phyloP scores from a whole-genome alignment of 2,888 invertebrate species.

The Rhabditoides inermis region DNA sequence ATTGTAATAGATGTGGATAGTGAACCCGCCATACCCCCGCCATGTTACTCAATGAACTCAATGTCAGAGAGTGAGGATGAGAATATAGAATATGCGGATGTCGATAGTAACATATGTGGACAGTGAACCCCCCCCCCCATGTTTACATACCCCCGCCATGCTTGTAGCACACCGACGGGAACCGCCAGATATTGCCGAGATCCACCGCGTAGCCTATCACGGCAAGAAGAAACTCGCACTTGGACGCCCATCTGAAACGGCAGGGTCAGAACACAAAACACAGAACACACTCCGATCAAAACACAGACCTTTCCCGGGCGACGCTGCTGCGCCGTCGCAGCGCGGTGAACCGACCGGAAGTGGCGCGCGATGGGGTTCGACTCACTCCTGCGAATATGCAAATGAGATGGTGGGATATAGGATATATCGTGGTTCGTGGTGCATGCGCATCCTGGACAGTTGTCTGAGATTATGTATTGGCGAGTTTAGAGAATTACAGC shows the following conservation, averaged over 20 bases:
- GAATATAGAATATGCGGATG: background rate
- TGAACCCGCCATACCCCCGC: too few relatives aligned
- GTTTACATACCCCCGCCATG: slow-evolving; percentile 40
- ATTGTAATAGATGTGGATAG: too few relatives aligned
- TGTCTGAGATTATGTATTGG: too few relatives aligned
- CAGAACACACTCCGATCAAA: slow-evolving; percentile 47
- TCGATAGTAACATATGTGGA: background rate
- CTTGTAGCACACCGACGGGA: slow-evolving; percentile 45
- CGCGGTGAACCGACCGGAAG: slow-evolving; percentile 23
- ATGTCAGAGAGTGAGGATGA: background rate
- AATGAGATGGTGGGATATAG: too few relatives aligned
- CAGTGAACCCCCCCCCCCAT: background rate
- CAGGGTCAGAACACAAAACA: too few relatives aligned
- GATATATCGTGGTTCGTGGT: too few relatives aligned
- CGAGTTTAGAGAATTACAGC: too few relatives aligned
- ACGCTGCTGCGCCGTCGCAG: slow-evolving; percentile 23
- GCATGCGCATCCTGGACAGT: too few relatives aligned
- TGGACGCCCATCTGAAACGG: slow-evolving; percentile 44
- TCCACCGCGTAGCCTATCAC: slow-evolving; percentile 49
- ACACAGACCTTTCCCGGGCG: slow-evolving; percentile 42
- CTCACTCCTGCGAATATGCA: too few relatives aligned
- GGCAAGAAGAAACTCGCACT: slow-evolving; percentile 47
- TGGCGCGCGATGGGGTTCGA: too few relatives aligned
- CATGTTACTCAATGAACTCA: background rate
- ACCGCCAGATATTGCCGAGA: slow-evolving; percentile 48